Evolutionary conservation across 2,888 invertebrate genomes (phyloP).

Genomic region (Rotaria socialis): DNA sequence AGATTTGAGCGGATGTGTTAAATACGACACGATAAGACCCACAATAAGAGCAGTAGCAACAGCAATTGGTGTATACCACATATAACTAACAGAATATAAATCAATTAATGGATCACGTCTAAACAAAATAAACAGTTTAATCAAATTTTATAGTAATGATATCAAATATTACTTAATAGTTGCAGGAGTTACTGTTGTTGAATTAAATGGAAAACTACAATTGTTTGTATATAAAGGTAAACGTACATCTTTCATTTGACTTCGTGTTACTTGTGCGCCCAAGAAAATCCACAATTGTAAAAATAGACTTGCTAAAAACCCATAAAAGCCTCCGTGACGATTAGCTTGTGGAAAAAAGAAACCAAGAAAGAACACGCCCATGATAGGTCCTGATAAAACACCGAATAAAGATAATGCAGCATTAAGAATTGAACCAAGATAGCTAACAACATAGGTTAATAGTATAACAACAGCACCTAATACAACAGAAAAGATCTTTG

Average conservation of each 20-base stretch:
- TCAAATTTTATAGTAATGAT: background rate
- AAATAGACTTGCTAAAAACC: slow-evolving; percentile 37
- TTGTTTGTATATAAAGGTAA: background rate
- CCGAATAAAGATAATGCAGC: slow-evolving; percentile 42
- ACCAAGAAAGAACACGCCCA: slow-evolving; percentile 45
- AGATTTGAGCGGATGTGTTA: slow-evolving; percentile 36
- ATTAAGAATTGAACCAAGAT: slow-evolving; percentile 37
- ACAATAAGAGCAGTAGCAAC: slow-evolving; percentile 49
- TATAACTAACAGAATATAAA: slow-evolving; percentile 52
- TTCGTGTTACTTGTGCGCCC: slow-evolving; percentile 25
- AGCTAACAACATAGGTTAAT: slow-evolving; percentile 19
- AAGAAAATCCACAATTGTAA: slow-evolving; percentile 40
- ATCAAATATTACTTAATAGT: no score
- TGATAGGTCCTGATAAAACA: slow-evolving; percentile 38
- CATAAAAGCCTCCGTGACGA: slow-evolving; percentile 33
- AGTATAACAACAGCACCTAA: background rate
- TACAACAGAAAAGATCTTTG: slow-evolving; percentile 3
- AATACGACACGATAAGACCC: slow-evolving; percentile 49
- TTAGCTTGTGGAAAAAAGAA: slow-evolving; percentile 44
- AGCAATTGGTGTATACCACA: slow-evolving; percentile 51
- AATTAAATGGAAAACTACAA: background rate
- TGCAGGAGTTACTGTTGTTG: background rate
- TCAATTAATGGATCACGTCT: background rate
- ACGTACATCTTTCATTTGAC: background rate
- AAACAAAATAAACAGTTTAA: background rate